phyloP scores from a whole-genome alignment of 23 tunicate genomes.

The Styela plicata region DNA sequence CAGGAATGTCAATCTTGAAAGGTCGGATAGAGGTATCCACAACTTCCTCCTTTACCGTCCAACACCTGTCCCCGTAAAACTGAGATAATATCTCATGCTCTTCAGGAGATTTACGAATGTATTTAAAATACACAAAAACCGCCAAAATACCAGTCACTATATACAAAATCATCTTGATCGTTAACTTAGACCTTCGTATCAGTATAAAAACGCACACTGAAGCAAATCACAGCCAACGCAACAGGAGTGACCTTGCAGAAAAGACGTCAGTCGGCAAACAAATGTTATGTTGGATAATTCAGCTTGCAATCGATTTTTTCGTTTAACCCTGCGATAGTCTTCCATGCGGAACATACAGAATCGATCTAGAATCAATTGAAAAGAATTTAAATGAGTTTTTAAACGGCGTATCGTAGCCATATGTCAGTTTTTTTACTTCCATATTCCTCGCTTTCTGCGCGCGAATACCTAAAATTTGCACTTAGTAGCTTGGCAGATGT shows the following conservation, averaged over 20 bases:
- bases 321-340: background rate
- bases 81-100: constrained; percentile 42
- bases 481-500: too few relatives aligned
- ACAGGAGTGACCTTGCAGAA: too few relatives aligned
- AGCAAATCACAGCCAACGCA: too few relatives aligned
- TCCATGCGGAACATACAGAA: background rate
- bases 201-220: too few relatives aligned
- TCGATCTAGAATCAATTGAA: too few relatives aligned
- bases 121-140: constrained; percentile 32
- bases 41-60: constrained; percentile 40
- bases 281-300: too few relatives aligned
- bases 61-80: constrained; percentile 38
- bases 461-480: too few relatives aligned
- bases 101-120: constrained; percentile 3
- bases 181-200: background rate
- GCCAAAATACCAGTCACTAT: constrained; percentile 22
- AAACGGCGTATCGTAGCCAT: too few relatives aligned
- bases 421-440: too few relatives aligned
- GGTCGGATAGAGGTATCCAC: constrained; percentile 11
- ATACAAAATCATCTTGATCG: constrained; percentile 13
- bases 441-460: too few relatives aligned
- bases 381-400: too few relatives aligned
- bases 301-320: background rate
- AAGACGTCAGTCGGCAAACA: too few relatives aligned
- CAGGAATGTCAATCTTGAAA: constrained; percentile 43